Percentiles rank a stretch among this genome's conserved stretches.
Evolutionary conservation across 2,113 vertebrate genomes (phyloP).

Genomic region (Silurus glanis): DNA sequence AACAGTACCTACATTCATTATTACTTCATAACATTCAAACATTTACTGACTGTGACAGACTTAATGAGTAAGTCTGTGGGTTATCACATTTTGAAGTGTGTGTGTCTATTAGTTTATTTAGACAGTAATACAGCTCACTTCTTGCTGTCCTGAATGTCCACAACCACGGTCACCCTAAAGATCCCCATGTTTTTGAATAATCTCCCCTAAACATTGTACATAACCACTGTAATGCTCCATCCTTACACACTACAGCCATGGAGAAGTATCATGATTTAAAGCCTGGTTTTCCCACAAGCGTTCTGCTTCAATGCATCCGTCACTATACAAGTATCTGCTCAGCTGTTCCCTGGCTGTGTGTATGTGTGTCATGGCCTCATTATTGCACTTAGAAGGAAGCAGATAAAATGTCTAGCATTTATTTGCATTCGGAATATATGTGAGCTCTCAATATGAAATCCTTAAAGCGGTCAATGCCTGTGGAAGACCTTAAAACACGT

Average conservation of each 20-base stretch:
- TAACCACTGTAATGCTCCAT: not conserved
- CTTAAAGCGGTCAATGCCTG: not conserved
- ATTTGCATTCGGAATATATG: not conserved
- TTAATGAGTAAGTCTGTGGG: not conserved
- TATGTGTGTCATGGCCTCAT: not conserved
- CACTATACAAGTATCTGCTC: not conserved
- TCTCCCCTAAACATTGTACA: not conserved
- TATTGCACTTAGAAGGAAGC: not conserved
- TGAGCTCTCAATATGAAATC: not conserved
- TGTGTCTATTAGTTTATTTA: not conserved
- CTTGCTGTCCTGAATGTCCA: not conserved
- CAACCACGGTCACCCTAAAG: not conserved
- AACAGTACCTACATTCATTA: not conserved
- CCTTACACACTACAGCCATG: not conserved
- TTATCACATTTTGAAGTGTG: not conserved
- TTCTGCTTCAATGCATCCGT: not conserved
- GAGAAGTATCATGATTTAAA: not conserved
- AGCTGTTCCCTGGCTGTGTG: not conserved
- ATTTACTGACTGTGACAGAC: not conserved
- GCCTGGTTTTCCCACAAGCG: not conserved
- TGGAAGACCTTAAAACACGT: not conserved
- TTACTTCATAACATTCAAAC: too few relatives aligned
- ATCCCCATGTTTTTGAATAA: not conserved
- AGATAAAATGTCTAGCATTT: not conserved
- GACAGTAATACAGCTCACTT: not conserved